A percentile compares a stretch with the other conserved stretches of the same genome.
phyloP scores from a whole-genome alignment of 2,888 invertebrate species.

The Tanaodytes sp. region DNA sequence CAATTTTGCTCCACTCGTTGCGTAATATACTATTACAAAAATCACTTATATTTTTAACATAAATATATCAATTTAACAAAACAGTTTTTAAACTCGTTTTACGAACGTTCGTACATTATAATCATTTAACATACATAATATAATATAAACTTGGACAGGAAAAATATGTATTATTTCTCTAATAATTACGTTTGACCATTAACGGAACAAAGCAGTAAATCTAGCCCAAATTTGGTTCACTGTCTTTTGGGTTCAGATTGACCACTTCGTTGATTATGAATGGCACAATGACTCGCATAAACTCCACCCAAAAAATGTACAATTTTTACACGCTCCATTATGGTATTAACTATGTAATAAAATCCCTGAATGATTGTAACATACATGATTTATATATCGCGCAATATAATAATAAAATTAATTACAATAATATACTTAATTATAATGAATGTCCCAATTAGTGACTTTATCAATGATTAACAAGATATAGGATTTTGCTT shows the following conservation, averaged over 20 bases:
- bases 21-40: no score
- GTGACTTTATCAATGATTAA: background rate
- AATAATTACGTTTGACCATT: conserved; percentile 20
- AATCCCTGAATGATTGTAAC: conserved; percentile 70
- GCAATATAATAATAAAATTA: conserved; percentile 38
- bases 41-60: conserved; percentile 46
- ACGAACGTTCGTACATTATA: conserved; percentile 38
- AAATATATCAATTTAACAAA: conserved; percentile 52
- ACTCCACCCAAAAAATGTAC: conserved; percentile 45
- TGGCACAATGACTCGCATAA: conserved; percentile 45
- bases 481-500: no score
- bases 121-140: conserved; percentile 41
- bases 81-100: conserved; percentile 34
- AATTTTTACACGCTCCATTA: conserved; percentile 55
- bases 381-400: conserved; percentile 62
- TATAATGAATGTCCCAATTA: background rate
- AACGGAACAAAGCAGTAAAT: conserved; percentile 21
- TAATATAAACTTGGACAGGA: conserved; percentile 45
- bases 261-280: conserved; percentile 17
- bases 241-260: conserved; percentile 9
- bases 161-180: conserved; percentile 33
- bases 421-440: conserved; percentile 27
- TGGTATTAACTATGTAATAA: conserved; percentile 69
- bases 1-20: no score
- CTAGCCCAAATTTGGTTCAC: conserved; percentile 3